These are phyloP conservation scores for Nannoperca australis DNA, from an alignment of 2,797 vertebrate genomes.

Conservation along the genomic window DNA sequence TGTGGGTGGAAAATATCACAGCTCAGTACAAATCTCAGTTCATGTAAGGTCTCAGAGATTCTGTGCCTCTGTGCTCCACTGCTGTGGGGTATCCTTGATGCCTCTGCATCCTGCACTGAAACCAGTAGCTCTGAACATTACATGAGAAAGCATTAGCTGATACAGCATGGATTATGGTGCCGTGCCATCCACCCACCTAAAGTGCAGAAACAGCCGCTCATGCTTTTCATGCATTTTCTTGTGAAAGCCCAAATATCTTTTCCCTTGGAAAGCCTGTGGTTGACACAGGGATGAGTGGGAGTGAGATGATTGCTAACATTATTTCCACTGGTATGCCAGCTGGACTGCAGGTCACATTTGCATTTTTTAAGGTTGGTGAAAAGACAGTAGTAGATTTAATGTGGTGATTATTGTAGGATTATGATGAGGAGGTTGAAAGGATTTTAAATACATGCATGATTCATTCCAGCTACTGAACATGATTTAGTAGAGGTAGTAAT, in stretches of 20 bases:
- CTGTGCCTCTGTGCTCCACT: constrained; percentile 19
- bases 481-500: constrained; percentile 29
- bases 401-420: constrained; percentile 55
- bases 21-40: constrained; percentile 68
- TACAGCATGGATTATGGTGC: constrained; percentile 62
- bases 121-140: constrained; percentile 25
- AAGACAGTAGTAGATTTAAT: constrained; percentile 61
- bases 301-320: constrained; percentile 85
- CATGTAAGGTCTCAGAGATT: constrained; percentile 62
- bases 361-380: constrained; percentile 71
- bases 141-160: constrained; percentile 63
- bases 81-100: constrained; percentile 33
- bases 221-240: constrained; percentile 80
- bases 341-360: constrained; percentile 73
- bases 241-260: constrained; percentile 81
- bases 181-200: constrained; percentile 76
- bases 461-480: constrained; percentile 40
- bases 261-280: constrained; percentile 82
- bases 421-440: constrained; percentile 27
- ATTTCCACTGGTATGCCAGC: constrained; percentile 80
- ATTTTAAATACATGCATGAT: constrained; percentile 23
- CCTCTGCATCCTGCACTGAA: constrained; percentile 40
- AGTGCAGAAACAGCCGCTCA: constrained; percentile 72
- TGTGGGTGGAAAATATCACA: constrained; percentile 77
- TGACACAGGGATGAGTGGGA: constrained; percentile 83